A percentile compares a stretch with the other conserved stretches of the same genome.
These are phyloP conservation scores for Sus cebifrons DNA, from an alignment of 2,797 vertebrate species.

Conservation along the genomic window DNA sequence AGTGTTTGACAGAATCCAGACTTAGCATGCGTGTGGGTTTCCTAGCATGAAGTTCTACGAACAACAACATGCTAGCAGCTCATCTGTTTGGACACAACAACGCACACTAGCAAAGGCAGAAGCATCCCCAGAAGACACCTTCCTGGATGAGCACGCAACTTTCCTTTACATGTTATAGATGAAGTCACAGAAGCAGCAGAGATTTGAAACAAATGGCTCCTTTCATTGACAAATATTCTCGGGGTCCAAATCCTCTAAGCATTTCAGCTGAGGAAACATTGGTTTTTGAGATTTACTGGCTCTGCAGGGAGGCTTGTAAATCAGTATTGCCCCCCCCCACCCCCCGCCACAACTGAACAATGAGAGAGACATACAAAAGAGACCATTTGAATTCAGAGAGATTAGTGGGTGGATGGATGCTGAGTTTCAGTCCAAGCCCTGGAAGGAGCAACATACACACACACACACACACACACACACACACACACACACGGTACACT, in stretches of 20 bases:
- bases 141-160: accelerated
- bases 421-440: not conserved
- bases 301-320: not conserved
- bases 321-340: accelerated
- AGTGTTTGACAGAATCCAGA: not conserved
- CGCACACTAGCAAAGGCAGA: accelerated
- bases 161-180: accelerated
- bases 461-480: no score
- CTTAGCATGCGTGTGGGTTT: not conserved
- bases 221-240: not conserved
- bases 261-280: not conserved
- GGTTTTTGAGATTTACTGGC: not conserved
- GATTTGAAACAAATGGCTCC: not conserved
- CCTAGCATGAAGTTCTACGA: not conserved
- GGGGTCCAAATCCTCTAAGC: not conserved
- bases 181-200: not conserved
- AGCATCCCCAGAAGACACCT: not conserved
- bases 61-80: accelerated
- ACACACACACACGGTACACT: not conserved
- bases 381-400: not conserved
- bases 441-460: not conserved
- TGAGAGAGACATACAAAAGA: not conserved
- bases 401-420: accelerated
- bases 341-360: not conserved
- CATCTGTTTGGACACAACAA: accelerated